Conservation (phyloP, 2,113 vertebrate species). For the Girardinichthys multiradiatus region DNA sequence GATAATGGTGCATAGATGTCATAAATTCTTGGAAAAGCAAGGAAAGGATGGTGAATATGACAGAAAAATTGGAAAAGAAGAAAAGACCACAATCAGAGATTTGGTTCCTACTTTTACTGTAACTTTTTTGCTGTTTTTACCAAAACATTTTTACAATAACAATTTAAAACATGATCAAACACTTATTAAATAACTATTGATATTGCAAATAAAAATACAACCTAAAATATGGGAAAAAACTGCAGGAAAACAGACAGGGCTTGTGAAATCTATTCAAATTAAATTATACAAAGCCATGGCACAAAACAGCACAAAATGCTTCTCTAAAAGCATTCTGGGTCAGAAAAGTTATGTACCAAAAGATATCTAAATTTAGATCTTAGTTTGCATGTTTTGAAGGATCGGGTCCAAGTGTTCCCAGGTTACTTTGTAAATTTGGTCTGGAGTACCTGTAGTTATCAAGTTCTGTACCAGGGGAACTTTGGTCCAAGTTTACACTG, state of each 20-base stretch:
- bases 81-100: too few species aligned
- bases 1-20: neutral
- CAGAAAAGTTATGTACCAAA: too few species aligned
- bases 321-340: too few species aligned
- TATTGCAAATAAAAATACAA: neutral
- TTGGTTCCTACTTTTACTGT: neutral
- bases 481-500: neutral
- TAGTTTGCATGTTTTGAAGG: neutral
- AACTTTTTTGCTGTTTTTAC: neutral
- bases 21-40: neutral
- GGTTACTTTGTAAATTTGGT: neutral
- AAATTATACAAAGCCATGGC: too few species aligned
- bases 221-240: neutral
- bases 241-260: too few species aligned
- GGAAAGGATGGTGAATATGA: neutral
- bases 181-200: neutral
- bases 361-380: neutral
- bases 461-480: too few species aligned
- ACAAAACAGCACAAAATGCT: too few species aligned
- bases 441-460: too few species aligned
- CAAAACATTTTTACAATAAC: neutral
- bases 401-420: neutral
- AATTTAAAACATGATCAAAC: too few species aligned
- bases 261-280: too few species aligned
- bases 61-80: too few species aligned